phyloP scores from a whole-genome alignment of 2,113 vertebrate genomes.

The Ailuropoda melanoleuca region DNA sequence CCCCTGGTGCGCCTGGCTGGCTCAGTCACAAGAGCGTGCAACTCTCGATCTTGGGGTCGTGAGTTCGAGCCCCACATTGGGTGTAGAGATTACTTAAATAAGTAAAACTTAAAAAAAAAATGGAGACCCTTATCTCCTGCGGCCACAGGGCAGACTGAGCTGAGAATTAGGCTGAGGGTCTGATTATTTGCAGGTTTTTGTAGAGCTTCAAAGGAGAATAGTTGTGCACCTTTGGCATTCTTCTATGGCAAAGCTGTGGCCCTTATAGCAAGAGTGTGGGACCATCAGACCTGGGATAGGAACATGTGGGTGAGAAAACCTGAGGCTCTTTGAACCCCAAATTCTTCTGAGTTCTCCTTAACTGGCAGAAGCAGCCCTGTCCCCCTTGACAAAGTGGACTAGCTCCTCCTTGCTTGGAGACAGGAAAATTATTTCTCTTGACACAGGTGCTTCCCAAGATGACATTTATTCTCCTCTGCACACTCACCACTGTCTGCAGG shows the following conservation, averaged over 20 bases:
- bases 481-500: background rate
- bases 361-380: background rate
- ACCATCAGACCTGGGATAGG: background rate
- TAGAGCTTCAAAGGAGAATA: background rate
- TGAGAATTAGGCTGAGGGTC: background rate
- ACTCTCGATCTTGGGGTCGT: background rate
- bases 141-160: background rate
- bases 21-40: background rate
- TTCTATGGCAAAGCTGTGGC: background rate
- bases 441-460: background rate
- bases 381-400: background rate
- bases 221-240: background rate
- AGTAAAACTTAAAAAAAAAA: background rate
- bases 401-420: background rate
- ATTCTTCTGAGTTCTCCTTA: background rate
- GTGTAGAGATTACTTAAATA: background rate
- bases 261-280: background rate
- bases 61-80: background rate
- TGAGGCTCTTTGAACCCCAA: background rate
- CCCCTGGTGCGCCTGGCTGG: background rate
- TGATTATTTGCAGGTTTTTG: background rate
- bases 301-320: background rate
- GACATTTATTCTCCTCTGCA: background rate
- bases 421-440: background rate
- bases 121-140: background rate